Conservation (phyloP, 1,140 invertebrate species). For the Apis laboriosa region DNA sequence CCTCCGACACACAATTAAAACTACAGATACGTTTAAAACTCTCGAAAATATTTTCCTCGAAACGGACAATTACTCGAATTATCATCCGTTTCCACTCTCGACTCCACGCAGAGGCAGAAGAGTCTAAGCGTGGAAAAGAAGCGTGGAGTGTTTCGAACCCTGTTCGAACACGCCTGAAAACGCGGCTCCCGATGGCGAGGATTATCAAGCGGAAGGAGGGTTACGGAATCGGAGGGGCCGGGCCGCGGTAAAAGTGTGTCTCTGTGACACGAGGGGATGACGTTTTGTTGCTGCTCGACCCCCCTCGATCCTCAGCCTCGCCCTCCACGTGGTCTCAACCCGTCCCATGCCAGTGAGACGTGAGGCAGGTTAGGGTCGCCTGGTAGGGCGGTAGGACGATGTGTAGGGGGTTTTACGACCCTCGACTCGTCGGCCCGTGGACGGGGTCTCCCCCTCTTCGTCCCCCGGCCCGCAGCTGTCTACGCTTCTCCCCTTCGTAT, state of each 20-base stretch:
- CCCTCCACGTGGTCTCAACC: conserved; percentile 36
- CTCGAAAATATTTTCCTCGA: no score
- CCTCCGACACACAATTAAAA: no score
- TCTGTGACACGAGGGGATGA: conserved; percentile 70
- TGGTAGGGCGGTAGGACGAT: conserved; percentile 61
- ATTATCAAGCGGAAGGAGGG: conserved; percentile 16
- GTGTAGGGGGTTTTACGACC: conserved; percentile 72
- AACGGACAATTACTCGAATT: no score
- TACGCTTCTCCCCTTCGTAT: conserved; percentile 22
- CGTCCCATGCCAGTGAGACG: conserved; percentile 59
- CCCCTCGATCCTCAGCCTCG: conserved; percentile 30
- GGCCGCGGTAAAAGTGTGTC: conserved; percentile 72
- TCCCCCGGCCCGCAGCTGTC: not conserved
- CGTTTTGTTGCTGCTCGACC: conserved; percentile 47
- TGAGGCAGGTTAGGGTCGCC: conserved; percentile 69
- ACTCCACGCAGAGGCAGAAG: no score
- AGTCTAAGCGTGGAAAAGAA: no score
- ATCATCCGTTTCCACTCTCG: no score
- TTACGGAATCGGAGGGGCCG: conserved; percentile 38
- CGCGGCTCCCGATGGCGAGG: conserved; percentile 5
- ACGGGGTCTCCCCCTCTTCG: conserved; percentile 43
- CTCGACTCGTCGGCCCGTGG: conserved; percentile 62
- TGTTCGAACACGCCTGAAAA: not conserved
- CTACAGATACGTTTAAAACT: no score
- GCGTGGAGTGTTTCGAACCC: no score